phyloP scores from a whole-genome alignment of 2,888 invertebrate species.

The Augochlorella aurata region DNA sequence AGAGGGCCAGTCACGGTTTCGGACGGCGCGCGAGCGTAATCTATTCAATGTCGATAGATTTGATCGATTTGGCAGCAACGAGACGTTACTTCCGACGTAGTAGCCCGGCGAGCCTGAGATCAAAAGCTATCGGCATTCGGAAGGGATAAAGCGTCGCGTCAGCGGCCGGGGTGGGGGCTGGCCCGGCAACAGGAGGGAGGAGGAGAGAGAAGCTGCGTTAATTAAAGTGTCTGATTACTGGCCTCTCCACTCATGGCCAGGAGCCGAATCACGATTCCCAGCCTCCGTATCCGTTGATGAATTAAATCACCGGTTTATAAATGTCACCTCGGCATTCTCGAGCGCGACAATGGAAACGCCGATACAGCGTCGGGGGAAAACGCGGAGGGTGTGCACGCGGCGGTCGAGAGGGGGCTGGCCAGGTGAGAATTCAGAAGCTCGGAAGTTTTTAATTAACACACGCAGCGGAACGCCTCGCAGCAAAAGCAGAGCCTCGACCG shows the following conservation, averaged over 20 bases:
- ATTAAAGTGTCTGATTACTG: constrained; percentile 69
- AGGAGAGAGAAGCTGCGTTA: constrained; percentile 56
- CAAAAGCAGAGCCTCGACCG: background rate
- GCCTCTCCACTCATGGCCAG: constrained; percentile 23
- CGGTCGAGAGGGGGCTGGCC: background rate
- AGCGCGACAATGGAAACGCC: constrained; percentile 40
- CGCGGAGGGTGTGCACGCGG: constrained; percentile 6
- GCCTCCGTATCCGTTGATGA: constrained; percentile 34
- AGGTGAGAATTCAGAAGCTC: constrained; percentile 36
- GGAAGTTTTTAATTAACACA: constrained; percentile 60
- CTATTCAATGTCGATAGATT: constrained; percentile 23
- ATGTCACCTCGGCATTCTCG: constrained; percentile 47
- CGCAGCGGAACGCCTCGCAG: background rate
- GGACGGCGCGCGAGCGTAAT: background rate
- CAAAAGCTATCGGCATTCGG: constrained; percentile 56
- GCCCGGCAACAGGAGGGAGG: background rate
- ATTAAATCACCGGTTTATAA: constrained; percentile 63
- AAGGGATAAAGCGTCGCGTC: constrained; percentile 46
- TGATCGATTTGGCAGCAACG: constrained; percentile 32
- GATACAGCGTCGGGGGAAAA: background rate
- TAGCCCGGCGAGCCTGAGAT: constrained; percentile 28
- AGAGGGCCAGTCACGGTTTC: background rate
- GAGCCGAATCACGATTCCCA: constrained; percentile 32
- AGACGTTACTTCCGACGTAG: constrained; percentile 23
- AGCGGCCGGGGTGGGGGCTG: constrained; percentile 7